Evolutionary conservation across 2,888 invertebrate species (phyloP).

Genomic region (Dioctria linearis): DNA sequence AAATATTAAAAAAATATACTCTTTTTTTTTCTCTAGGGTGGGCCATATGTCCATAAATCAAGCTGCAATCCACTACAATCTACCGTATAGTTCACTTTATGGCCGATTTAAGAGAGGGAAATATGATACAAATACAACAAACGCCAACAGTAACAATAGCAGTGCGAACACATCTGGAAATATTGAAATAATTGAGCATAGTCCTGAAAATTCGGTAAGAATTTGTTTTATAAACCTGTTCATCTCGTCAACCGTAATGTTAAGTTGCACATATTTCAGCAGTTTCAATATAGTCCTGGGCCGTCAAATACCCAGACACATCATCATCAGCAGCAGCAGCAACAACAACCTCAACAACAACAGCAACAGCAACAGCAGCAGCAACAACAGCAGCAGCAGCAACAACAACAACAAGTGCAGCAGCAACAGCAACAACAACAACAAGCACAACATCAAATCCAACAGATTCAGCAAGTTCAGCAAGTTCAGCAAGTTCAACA

Average conservation of each 20-base stretch:
- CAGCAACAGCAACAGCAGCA: conserved; percentile 66
- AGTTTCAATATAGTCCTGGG: conserved; percentile 70
- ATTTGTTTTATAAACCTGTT: conserved; percentile 30
- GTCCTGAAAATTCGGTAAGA: conserved; percentile 71
- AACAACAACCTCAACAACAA: conserved; percentile 66
- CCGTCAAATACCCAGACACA: conserved; percentile 59
- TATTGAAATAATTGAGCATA: conserved; percentile 71
- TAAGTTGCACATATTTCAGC: conserved; percentile 71
- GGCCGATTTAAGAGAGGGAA: conserved; percentile 91
- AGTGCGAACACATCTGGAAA: conserved; percentile 68
- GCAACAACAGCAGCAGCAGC: conserved; percentile 62
- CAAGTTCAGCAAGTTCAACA: conserved; percentile 66
- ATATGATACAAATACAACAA: conserved; percentile 75
- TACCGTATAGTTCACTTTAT: conserved; percentile 91
- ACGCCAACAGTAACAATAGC: conserved; percentile 63
- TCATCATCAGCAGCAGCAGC: conserved; percentile 59
- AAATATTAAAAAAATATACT: background rate
- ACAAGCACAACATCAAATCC: conserved; percentile 66
- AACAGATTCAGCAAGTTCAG: conserved; percentile 69
- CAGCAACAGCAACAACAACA: conserved; percentile 62
- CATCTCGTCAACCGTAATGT: conserved; percentile 54
- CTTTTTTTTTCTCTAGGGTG: conserved; percentile 74
- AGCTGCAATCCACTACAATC: conserved; percentile 91
- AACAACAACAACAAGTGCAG: conserved; percentile 60
- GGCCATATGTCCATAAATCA: conserved; percentile 96